Evolutionary conservation across 2,113 vertebrate genomes (phyloP), one percentile per base, ranked within the genome.

Genomic region (Colistium nudipinnis): DNA sequence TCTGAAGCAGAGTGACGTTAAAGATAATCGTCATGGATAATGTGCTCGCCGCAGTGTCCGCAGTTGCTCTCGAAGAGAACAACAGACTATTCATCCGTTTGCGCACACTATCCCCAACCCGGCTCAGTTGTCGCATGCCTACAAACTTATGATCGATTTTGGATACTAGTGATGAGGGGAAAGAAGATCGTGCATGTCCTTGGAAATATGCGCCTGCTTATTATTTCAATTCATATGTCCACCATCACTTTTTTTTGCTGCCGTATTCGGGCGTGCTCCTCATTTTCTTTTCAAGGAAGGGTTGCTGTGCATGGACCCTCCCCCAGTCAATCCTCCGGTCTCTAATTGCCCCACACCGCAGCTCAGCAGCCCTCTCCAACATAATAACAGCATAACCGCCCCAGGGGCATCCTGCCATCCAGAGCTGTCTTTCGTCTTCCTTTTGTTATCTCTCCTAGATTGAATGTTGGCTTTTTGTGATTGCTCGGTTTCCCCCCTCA

Each of bases 331-430:
- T 80, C 79, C 72, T 73, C 63, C 22, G 57, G 74, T 77, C 83
- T 85, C 73, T 87, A 88, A 91, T 89, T 90, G 85, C 78, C 87
- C 82, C 71, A 69, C 79, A 82, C 79, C 20, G 22, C 78, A 70
- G 83, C 82, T 87, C 87, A 45, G 78, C 81, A 85, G 78, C 78
- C 76, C 84, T 77, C 77, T 87, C 89, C 87, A 87, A 82, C 81
- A 88, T 89, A 90, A 88, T 91, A 90, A 87, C 84, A 81, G 78
- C 66, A 64, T 48, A 84, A 71, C 76, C 19, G 64, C 87, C 90
- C 78, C 71, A 78, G 87, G 88, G 89, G 72, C 86, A 83, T 81
- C 78, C 73, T 80, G 62, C 79, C 82, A 90, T 89, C 81, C 86
- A 55, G 74, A 64, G 74, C 80, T 70, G 69, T 76, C 72, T 65